A percentile compares a stretch with the other conserved stretches of the same genome.
Evolutionary conservation across 1,140 invertebrate species (phyloP).

Genomic region (Cotesia vestalis): DNA sequence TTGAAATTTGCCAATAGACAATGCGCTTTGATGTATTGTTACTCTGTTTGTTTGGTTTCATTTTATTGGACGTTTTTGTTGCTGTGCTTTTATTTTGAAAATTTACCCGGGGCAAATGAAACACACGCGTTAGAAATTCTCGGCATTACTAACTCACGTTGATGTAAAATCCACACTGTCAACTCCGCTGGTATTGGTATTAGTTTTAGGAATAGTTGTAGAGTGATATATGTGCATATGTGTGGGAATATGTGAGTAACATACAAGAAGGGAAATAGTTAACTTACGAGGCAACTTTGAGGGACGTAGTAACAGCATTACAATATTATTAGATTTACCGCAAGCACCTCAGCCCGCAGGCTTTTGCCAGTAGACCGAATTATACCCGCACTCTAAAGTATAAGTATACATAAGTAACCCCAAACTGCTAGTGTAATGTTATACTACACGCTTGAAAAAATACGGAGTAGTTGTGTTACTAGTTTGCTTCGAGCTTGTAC

Average conservation of each 20-base stretch:
- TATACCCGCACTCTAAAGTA: conserved; percentile 30
- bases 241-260: conserved; percentile 26
- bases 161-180: conserved; percentile 50
- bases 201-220: too few relatives aligned
- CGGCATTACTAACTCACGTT: conserved; percentile 46
- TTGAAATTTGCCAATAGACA: conserved; percentile 5
- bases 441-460: too few relatives aligned
- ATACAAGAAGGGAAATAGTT: conserved; percentile 13
- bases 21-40: neutral
- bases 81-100: conserved; percentile 29
- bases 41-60: neutral
- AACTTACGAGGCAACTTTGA: conserved; percentile 37
- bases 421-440: conserved; percentile 43
- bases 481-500: too few relatives aligned
- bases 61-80: neutral
- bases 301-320: conserved; percentile 61
- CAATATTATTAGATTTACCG: conserved; percentile 67
- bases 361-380: conserved; percentile 39
- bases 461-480: too few relatives aligned
- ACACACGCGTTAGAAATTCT: conserved; percentile 54
- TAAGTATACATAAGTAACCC: conserved; percentile 56
- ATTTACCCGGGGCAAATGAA: conserved; percentile 38
- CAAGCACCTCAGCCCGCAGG: conserved; percentile 61
- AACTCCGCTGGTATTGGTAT: conserved; percentile 8
- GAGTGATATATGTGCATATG: too few relatives aligned